These are phyloP conservation scores for Meriones unguiculatus DNA, from an alignment of 2,113 vertebrate species.

Conservation along the genomic window DNA sequence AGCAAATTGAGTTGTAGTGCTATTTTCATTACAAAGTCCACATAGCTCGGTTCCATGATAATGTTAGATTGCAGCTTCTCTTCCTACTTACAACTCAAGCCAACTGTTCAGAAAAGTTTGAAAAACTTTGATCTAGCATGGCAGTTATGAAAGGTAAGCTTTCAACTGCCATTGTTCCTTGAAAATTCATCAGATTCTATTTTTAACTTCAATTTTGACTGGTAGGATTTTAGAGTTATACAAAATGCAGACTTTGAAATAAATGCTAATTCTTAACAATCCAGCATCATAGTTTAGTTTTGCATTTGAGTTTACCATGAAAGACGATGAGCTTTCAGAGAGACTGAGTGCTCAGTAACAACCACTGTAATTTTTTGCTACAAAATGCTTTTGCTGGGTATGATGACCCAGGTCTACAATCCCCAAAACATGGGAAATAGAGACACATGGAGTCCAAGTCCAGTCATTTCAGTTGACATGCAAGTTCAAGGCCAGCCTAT, in stretches of 20 bases:
- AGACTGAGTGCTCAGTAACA: conserved; percentile 77
- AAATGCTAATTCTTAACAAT: conserved; percentile 70
- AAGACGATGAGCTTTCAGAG: conserved; percentile 71
- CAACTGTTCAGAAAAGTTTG: conserved; percentile 75
- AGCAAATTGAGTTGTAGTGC: conserved; percentile 75
- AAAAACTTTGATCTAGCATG: conserved; percentile 64
- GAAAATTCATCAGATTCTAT: conserved; percentile 67
- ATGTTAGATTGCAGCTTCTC: conserved; percentile 69
- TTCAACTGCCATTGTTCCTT: conserved; percentile 48
- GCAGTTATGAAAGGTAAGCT: conserved; percentile 58
- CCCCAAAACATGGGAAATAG: not conserved
- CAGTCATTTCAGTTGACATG: too few species aligned
- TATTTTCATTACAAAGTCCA: conserved; percentile 78
- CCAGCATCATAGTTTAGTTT: conserved; percentile 68
- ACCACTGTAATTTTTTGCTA: conserved; percentile 80
- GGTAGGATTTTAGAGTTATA: conserved; percentile 66
- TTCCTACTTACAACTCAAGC: conserved; percentile 71
- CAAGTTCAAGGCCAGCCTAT: not conserved
- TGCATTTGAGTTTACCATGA: conserved; percentile 69
- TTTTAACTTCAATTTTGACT: conserved; percentile 72
- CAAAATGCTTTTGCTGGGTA: conserved; percentile 75
- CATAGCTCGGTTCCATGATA: conserved; percentile 71
- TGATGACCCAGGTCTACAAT: too few species aligned
- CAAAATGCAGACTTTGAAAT: conserved; percentile 73
- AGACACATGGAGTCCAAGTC: not conserved